phyloP scores from a whole-genome alignment of 92 coral and sea anemone species.

The Hydrozoanthus gracilis region DNA sequence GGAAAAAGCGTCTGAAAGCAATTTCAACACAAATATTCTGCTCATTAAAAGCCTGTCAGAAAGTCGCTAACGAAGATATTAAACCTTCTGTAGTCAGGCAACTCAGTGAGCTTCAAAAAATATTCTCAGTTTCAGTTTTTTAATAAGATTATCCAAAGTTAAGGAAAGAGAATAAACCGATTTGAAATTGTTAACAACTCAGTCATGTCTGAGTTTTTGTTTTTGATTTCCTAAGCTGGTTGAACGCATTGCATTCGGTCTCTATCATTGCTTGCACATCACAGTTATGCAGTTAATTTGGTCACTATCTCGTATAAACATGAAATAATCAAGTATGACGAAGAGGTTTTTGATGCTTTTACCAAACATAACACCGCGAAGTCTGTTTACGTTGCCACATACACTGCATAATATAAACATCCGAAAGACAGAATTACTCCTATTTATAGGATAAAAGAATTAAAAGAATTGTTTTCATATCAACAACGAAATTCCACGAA shows the following conservation, averaged over 20 bases:
- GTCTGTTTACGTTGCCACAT: conserved; percentile 14
- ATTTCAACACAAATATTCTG: conserved; percentile 34
- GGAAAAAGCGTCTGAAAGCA: conserved; percentile 5
- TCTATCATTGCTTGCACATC: too few species aligned
- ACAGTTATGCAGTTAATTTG: neutral
- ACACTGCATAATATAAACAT: conserved; percentile 12
- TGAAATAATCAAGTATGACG: conserved; percentile 15
- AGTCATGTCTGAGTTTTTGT: neutral
- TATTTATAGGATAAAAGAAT: conserved; percentile 6
- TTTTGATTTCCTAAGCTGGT: neutral
- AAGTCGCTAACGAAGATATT: neutral
- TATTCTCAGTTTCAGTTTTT: neutral
- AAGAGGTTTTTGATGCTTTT: conserved; percentile 25
- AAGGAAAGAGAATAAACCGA: neutral
- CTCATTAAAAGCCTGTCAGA: conserved; percentile 34
- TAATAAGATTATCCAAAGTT: conserved; percentile 20
- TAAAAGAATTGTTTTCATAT: neutral
- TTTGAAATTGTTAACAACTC: neutral
- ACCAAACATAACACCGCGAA: conserved; percentile 12
- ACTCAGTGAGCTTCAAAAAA: neutral
- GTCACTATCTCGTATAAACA: conserved; percentile 30
- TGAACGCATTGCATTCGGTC: neutral
- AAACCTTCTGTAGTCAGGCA: neutral
- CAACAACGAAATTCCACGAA: neutral
- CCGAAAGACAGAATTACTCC: neutral